These are phyloP conservation scores for Nymphalis polychloros DNA, from an alignment of 2,888 invertebrate species.

Conservation along the genomic window DNA sequence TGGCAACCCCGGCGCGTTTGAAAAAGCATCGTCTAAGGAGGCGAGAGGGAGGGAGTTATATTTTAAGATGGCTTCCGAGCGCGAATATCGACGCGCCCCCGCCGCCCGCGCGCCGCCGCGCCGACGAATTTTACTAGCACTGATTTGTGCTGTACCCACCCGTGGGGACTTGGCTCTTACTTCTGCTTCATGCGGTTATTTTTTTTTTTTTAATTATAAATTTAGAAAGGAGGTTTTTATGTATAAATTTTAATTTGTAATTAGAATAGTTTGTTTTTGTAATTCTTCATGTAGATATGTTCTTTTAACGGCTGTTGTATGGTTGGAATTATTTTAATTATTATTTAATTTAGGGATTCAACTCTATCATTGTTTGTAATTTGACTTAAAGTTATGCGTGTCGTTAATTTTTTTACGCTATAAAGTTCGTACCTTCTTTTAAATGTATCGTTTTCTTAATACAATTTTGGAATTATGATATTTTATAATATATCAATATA, in stretches of 20 bases:
- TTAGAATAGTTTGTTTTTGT: not conserved
- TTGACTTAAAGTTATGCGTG: too few relatives aligned
- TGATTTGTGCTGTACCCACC: conserved; percentile 38
- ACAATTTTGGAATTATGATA: too few relatives aligned
- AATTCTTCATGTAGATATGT: too few relatives aligned
- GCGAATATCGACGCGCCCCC: conserved; percentile 74
- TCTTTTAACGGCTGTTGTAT: too few relatives aligned
- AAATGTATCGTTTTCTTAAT: too few relatives aligned
- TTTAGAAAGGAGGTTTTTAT: not conserved
- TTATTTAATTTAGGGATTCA: too few relatives aligned
- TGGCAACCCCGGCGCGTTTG: conserved; percentile 57
- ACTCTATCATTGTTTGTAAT: too few relatives aligned
- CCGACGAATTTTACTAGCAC: conserved; percentile 53
- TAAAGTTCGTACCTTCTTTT: too few relatives aligned
- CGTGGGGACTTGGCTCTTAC: conserved; percentile 20
- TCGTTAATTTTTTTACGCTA: too few relatives aligned
- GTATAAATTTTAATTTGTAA: not conserved
- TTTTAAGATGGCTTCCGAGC: conserved; percentile 80
- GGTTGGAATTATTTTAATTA: too few relatives aligned
- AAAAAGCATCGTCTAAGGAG: conserved; percentile 79
- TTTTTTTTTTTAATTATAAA: conserved; percentile 9
- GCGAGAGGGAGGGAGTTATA: conserved; percentile 62
- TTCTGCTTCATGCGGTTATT: not conserved
- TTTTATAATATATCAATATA: too few relatives aligned
- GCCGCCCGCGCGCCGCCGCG: conserved; percentile 46